Evolutionary conservation across 1,140 invertebrate genomes (phyloP).

Genomic region (Drosophila repletoides): DNA sequence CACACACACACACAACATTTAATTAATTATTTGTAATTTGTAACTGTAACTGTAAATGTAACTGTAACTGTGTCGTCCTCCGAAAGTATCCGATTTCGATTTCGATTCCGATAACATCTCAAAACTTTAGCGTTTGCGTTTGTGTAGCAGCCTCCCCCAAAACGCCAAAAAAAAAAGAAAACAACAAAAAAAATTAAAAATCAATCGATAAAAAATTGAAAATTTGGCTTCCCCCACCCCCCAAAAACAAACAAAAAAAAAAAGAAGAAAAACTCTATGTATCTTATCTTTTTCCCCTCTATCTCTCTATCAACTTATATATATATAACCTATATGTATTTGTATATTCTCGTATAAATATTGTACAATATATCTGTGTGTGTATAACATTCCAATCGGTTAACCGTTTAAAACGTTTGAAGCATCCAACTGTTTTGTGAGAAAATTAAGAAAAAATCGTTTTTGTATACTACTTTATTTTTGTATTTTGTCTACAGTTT

Average conservation of each 20-base stretch:
- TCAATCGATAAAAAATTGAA: conserved; percentile 23
- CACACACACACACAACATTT: no score
- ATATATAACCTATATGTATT: conserved; percentile 22
- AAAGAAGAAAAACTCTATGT: conserved; percentile 7
- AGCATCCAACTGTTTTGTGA: conserved; percentile 19
- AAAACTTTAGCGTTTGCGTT: conserved; percentile 36
- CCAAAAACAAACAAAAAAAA: no score
- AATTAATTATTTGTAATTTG: background rate
- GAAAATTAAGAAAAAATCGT: conserved; percentile 2
- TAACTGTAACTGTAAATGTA: conserved; percentile 18
- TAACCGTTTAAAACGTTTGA: conserved; percentile 4
- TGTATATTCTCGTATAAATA: conserved; percentile 42
- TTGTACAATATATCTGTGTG: conserved; percentile 26
- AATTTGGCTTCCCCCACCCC: conserved; percentile 28
- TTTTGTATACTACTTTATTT: conserved; percentile 40
- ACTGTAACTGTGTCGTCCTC: conserved; percentile 55
- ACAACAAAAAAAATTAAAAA: conserved; percentile 12
- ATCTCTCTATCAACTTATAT: background rate
- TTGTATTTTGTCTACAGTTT: conserved; percentile 55
- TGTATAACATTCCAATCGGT: conserved; percentile 48
- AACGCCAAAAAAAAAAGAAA: conserved; percentile 47
- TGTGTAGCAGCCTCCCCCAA: conserved; percentile 65
- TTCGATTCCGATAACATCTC: conserved; percentile 33
- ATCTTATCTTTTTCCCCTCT: conserved; percentile 12
- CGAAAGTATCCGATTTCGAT: conserved; percentile 44